Base-by-base conservation (phyloP, 1,140 invertebrate genomes). In the Leptestheria dahalacensis region DNA sequence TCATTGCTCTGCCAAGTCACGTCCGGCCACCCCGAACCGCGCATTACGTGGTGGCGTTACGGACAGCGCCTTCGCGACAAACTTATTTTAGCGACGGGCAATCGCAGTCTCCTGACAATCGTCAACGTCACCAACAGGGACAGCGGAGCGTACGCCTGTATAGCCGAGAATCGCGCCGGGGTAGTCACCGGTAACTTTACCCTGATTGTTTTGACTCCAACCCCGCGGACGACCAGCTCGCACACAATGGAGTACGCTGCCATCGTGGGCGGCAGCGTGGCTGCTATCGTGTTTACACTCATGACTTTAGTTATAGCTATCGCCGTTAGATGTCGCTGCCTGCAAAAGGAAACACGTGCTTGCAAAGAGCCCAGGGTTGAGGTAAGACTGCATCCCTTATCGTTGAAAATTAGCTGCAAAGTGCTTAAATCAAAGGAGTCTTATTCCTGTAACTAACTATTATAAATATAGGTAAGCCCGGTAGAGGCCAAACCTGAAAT, bases 161-260 rank as follows among this genome's bases (percentile, higher is more conserved):
- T 83, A 1, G 88, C 87, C 0, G 84, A 87, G 65, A 91, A 92
- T 66, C 78, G 81, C 3, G 88, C 87, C 0, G 88, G 88, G 15
- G 78, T 73, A 54, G 75, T 79, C 0, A 78, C 79, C 59, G 79
- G 82, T 1, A 90, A 90, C 66, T 85, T 86, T 59, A 87, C 86
- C 0, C 76, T 91, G 24, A 74, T 79, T 59, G 78, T 87, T 20
- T 75, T 85, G 23, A 76, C 80, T 48, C 78, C 81, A 9, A 48
- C 64, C 20, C 20, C 46, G 15, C 29, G 48, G 23, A 48, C 52
- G 23, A 46, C 62, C 1, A 26, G 48, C 21, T 24, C 57, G n/a
- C 77, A 82, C 67, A 80, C 82, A 1, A 75, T 80, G 29, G 79
- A 84, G 67, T 83, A 83, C 66, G 74, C 84, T 55, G 61, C 65